Evolutionary conservation across 2,888 invertebrate species (phyloP), one percentile per base, ranked within the genome.

Genomic region (Dioctria linearis): DNA sequence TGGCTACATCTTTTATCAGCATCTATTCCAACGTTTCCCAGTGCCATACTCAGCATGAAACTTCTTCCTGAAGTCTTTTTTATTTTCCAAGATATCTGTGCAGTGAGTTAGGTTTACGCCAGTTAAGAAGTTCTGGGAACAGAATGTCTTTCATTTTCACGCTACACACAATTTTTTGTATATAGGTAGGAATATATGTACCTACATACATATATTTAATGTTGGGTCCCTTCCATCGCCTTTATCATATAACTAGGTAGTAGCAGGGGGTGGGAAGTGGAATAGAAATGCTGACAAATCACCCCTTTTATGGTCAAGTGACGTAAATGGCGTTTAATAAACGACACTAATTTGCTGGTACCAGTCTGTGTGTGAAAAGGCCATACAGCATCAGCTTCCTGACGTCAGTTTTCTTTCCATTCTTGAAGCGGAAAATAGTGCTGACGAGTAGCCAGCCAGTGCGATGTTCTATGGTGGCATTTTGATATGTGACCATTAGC

Each of bases 271-370:
- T 78, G 65, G 66, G 42, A 40, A 54, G 75, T 66, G 79, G 78
- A 82, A 66, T 66, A 75, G 79, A 82, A 82, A 51, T 66, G 82
- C 79, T 82, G 82, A 82, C 82, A 82, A 82, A 82, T 82, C 82
- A 80, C 80, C 78, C 66, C 80, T 65, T 82, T 82, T 80, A 82
- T 79, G 80, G 80, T 76, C 78, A 82, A 81, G 82, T 81, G 82
- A 82, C 82, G 71, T 82, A 81, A 82, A 82, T 82, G 81, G 81
- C 78, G 81, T 81, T 79, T 80, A 81, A 82, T 82, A 82, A 80
- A 81, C 81, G 80, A 80, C 79, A 82, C 80, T 81, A 82, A 82
- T 82, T 82, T 82, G 69, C 81, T 80, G 61, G 13, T 67, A 59
- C 57, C 67, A 66, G 66, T 75, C 73, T 73, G 65, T 66, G 76